Evolutionary conservation across 2,888 invertebrate genomes (phyloP), one percentile per base, ranked within the genome.

Genomic region (Stenolophus ochropezus): DNA sequence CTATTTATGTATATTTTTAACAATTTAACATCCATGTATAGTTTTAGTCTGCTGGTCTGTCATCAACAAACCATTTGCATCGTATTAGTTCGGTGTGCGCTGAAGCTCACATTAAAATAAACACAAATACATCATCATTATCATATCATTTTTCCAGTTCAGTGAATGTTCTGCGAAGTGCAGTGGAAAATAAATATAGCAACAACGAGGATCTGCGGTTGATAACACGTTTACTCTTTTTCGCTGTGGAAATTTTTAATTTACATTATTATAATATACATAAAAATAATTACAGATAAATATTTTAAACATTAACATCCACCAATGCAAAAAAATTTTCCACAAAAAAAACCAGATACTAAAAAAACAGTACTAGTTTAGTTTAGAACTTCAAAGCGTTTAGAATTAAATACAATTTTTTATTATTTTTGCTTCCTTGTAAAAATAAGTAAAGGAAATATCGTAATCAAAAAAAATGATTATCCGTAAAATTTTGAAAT

Each of bases 101-200:
- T 18, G 53, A 18, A 61, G 21, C 21, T 11, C 25, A n/a, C 23
- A 61, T 25, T 61, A 23, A 61, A 61, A 69, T 33, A 69, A 69
- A 27, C 33, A 69, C 20, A 69, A 27, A 69, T 69, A 33, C 65
- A 33, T 69, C 65, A 69, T 69, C 65, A 69, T 69, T 69, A 69
- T 69, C 65, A 69, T 69, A 69, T 33, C 65, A 69, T 69, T 69
- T 69, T 69, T 69, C 65, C 65, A 8, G 65, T 33, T 69, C 65
- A 69, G 65, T 69, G 65, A 69, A 69, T 33, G 27, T 33, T 33
- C 65, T 18, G 65, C 65, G 3, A 18, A 33, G 16, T 69, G 33
- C 18, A 69, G 33, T 18, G 65, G 65, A 69, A 69, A 33, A 69
- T 69, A 69, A 69, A 69, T 69, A 27, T n/a, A n/a, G n/a, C n/a